Conservation (phyloP, 2,797 vertebrate genomes). For the Apodemus agrarius region DNA sequence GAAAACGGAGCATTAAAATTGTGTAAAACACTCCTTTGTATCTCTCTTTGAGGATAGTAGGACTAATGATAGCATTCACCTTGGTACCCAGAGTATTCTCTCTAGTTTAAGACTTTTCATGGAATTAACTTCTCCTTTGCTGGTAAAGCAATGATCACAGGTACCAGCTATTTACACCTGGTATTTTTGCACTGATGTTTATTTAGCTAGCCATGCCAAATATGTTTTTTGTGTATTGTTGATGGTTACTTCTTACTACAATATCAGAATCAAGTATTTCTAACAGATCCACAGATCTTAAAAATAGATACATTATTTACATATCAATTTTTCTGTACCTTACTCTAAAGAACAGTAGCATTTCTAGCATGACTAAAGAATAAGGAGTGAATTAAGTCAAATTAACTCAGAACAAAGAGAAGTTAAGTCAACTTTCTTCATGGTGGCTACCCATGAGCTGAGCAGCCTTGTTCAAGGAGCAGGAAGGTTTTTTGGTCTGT, state of each 20-base stretch:
- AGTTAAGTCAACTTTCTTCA: constrained; percentile 12
- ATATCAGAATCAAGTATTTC: not conserved
- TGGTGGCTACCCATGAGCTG: not conserved
- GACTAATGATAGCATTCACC: not conserved
- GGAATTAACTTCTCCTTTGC: not conserved
- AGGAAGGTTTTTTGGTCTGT: not conserved
- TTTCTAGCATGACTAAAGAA: not conserved
- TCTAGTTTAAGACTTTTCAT: not conserved
- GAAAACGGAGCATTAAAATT: not conserved
- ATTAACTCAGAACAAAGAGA: not conserved
- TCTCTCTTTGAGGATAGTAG: not conserved
- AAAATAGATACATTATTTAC: not conserved
- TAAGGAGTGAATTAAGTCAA: not conserved
- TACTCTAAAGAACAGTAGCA: not conserved
- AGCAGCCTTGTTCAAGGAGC: not conserved
- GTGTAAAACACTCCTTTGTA: not conserved
- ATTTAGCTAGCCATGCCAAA: not conserved
- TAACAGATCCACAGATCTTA: not conserved
- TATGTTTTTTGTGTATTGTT: not conserved
- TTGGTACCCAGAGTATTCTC: not conserved
- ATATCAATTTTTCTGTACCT: not conserved
- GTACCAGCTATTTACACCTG: not conserved
- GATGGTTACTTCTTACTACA: not conserved
- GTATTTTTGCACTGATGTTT: not conserved
- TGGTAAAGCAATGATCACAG: not conserved